Evolutionary conservation across 2,113 vertebrate genomes (phyloP).

Genomic region (Peromyscus leucopus): DNA sequence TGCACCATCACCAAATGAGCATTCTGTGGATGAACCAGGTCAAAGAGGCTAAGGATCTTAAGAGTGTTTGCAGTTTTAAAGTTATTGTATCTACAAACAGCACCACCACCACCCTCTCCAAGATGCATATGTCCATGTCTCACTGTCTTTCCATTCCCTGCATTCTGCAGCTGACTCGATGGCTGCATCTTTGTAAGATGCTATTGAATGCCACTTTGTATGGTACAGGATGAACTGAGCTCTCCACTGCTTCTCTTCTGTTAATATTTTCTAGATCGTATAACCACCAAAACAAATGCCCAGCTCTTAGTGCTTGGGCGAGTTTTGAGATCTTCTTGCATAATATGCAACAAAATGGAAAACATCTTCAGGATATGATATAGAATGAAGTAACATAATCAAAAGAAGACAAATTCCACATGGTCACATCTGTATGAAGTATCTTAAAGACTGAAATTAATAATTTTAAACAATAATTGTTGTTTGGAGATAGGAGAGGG

Average conservation of each 20-base stretch:
- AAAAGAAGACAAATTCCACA: neutral
- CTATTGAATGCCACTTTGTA: neutral
- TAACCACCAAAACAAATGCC: neutral
- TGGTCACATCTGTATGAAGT: neutral
- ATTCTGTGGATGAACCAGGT: neutral
- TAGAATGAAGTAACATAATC: neutral
- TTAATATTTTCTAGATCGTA: neutral
- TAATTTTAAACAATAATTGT: neutral
- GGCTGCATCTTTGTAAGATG: neutral
- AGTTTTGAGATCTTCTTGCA: neutral
- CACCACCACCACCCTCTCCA: neutral
- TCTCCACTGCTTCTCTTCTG: neutral
- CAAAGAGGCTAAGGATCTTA: neutral
- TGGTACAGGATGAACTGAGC: neutral
- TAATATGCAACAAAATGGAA: neutral
- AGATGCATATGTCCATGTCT: neutral
- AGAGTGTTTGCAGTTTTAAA: neutral
- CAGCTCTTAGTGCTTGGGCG: neutral
- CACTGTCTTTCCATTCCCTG: neutral
- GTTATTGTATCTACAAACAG: neutral
- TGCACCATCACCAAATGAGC: accelerated
- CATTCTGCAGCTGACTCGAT: neutral
- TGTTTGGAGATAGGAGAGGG: accelerated
- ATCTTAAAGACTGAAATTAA: neutral
- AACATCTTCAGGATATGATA: neutral